Base-by-base conservation (phyloP, 2,797 vertebrate species). In the Tenualosa ilisha region DNA sequence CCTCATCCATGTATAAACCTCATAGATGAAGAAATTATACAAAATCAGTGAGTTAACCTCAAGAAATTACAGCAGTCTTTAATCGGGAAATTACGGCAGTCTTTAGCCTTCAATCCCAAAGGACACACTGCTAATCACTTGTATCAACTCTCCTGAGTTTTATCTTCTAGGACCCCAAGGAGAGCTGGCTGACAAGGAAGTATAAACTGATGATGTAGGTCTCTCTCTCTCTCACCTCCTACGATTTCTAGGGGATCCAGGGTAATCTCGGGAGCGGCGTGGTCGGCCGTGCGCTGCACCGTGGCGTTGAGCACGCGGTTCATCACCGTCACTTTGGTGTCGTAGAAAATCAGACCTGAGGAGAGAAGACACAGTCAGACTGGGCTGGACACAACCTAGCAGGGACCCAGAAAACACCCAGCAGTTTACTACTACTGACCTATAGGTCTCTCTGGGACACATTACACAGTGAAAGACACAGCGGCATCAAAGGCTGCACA, bases 241-340 rank as follows among this genome's bases (percentile, higher is more conserved):
- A 99, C 98, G 0, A 98, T 99, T 86, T 99, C 98, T 63, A 99
- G 92, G 0, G 98, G 98, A 89, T 99, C 98, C 91, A 99, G 93
- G 8, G 97, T 99, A 91, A 99, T 99, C 87, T 99, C 98, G 0
- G 98, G 98, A 0, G 98, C 98, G 0, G 98, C 98, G 0, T 99
- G 98, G 90, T 99, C 98, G 0, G 97, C 98, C 0, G 98, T 99
- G 86, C 98, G 96, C 91, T 99, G 98, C 40, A 98, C 98, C 0
- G 97, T 99, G 85, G 97, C 97, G 0, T 99, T 99, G 84, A 99
- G 94, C 49, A 99, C 97, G 85, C 97, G 94, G 92, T 99, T 99
- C 98, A 99, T 98, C 56, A 99, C 97, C 0, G 96, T 97, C 86
- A 99, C 96, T 91, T 99, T 99, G 0, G 98, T 98, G 95, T 99